A percentile compares a stretch with the other conserved stretches of the same genome.
Conservation (phyloP, 2,113 vertebrate genomes). For the Rhynchomys soricoides region DNA sequence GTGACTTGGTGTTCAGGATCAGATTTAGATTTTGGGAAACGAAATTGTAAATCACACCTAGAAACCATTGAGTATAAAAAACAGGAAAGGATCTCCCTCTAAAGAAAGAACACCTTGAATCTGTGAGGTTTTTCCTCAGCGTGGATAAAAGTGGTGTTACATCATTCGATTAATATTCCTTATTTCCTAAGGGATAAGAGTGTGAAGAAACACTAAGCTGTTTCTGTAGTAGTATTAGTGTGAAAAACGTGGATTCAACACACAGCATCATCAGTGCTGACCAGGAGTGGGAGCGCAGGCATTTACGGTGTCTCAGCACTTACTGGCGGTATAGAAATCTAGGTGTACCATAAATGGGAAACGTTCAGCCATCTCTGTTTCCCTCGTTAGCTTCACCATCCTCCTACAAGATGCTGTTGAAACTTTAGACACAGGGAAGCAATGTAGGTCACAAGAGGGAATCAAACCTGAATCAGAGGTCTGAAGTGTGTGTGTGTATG, state of each 20-base stretch:
- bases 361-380: slow-evolving; percentile 3
- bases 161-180: background rate
- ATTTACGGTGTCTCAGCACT: background rate
- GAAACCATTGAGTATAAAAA: background rate
- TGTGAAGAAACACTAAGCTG: background rate
- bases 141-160: background rate
- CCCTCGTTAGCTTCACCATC: background rate
- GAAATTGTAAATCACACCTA: background rate
- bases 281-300: background rate
- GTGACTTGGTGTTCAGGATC: background rate
- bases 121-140: background rate
- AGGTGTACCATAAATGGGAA: background rate
- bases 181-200: background rate
- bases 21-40: background rate
- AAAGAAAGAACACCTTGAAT: slow-evolving; percentile 6
- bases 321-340: background rate
- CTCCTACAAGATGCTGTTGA: slow-evolving; percentile 18
- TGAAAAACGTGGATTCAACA: background rate
- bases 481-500: background rate
- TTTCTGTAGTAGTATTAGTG: background rate
- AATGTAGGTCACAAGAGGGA: background rate
- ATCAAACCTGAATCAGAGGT: slow-evolving; percentile 14
- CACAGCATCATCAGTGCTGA: background rate
- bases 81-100: background rate
- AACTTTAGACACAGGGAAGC: background rate